Evolutionary conservation across 2,888 invertebrate genomes (phyloP).

Genomic region (Lycocerus yunnanus): DNA sequence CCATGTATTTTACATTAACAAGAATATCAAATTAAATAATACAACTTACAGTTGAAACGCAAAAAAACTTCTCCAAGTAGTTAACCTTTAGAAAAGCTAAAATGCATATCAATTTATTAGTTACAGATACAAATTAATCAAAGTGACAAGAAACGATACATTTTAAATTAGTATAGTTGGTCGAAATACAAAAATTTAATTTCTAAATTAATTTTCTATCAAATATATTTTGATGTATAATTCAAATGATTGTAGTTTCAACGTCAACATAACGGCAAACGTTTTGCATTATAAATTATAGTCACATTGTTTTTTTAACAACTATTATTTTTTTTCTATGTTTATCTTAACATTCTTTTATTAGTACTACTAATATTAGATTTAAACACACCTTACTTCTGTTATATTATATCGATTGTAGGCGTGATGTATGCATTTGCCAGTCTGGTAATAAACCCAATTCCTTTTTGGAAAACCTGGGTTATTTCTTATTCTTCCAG

Average conservation of each 20-base stretch:
- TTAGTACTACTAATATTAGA: not conserved
- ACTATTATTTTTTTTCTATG: not conserved
- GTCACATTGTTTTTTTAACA: not conserved
- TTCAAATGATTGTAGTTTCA: not conserved
- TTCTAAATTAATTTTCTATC: not conserved
- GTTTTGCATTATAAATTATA: not conserved
- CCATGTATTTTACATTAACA: not conserved
- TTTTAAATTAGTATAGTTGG: not conserved
- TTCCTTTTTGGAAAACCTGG: not conserved
- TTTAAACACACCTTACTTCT: not conserved
- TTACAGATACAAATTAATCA: not conserved
- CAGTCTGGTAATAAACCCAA: not conserved
- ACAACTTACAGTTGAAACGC: not conserved
- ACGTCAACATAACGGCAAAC: not conserved
- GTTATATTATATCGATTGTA: not conserved
- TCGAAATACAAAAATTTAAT: not conserved
- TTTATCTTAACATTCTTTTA: not conserved
- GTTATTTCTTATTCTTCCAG: not conserved
- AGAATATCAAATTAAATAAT: not conserved
- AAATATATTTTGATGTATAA: not conserved
- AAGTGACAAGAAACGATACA: not conserved
- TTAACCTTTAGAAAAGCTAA: not conserved
- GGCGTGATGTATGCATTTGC: not conserved
- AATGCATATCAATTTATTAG: not conserved
- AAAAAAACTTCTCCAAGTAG: not conserved